Evolutionary conservation across 2,888 invertebrate genomes (phyloP).

Genomic region (Rhingia rostrata): DNA sequence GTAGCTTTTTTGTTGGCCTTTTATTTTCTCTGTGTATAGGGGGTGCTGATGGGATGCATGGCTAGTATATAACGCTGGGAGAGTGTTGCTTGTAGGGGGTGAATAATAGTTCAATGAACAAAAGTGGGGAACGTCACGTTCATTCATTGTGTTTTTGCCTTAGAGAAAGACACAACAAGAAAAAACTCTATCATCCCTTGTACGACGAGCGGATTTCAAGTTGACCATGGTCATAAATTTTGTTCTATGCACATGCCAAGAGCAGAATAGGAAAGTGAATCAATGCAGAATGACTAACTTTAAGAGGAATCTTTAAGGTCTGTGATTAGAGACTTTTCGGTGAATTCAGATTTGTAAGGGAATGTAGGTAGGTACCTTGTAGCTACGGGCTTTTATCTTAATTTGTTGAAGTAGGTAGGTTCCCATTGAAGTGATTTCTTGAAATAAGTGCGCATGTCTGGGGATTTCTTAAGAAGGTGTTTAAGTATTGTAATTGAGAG

Average conservation of each 20-base stretch:
- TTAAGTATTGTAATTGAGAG: too few species aligned
- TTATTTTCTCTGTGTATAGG: slow-evolving; percentile 5
- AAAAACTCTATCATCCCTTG: slow-evolving; percentile 58
- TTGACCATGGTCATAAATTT: slow-evolving; percentile 73
- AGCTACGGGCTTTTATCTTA: too few species aligned
- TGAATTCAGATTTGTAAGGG: too few species aligned
- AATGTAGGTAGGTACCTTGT: too few species aligned
- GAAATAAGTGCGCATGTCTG: too few species aligned
- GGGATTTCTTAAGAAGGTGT: too few species aligned
- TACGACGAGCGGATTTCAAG: slow-evolving; percentile 60
- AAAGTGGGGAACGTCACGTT: slow-evolving; percentile 31
- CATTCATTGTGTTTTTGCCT: slow-evolving; percentile 22
- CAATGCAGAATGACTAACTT: background rate
- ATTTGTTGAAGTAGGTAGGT: too few species aligned
- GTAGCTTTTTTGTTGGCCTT: slow-evolving; percentile 48
- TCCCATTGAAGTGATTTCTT: too few species aligned
- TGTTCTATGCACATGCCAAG: slow-evolving; percentile 42
- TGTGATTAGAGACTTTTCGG: background rate
- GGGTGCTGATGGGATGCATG: slow-evolving; percentile 37
- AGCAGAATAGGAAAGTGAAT: slow-evolving; percentile 30
- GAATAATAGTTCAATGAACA: slow-evolving; percentile 58
- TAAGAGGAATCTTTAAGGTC: slow-evolving; percentile 14
- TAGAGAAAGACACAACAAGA: slow-evolving; percentile 1
- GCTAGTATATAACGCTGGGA: slow-evolving; percentile 12
- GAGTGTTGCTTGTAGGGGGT: background rate